Base-by-base conservation (phyloP, 2,797 vertebrate species). In the Aphelocoma californica region DNA sequence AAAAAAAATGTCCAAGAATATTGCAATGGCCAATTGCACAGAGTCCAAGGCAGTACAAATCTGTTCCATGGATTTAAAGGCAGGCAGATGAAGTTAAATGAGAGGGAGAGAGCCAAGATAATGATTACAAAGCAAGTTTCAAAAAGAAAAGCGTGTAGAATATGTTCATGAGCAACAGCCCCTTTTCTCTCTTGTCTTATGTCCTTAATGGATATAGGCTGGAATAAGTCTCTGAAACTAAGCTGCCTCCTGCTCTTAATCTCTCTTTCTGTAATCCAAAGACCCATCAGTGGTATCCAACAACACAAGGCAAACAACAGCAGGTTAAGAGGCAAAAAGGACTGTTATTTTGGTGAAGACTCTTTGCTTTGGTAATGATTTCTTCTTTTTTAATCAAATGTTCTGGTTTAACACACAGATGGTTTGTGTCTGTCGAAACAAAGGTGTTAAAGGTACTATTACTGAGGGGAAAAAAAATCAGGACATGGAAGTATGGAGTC, bases 31-130 rank as follows among this genome's bases (percentile, higher is more conserved):
- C 97, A 98, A 93, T 77, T 97, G 96, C 90, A 47, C 2, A 0
- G 92, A 95, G 86, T 97, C 97, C 97, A 98, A 97, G 96, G 88
- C 94, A 95, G 93, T 92, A 71, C 42, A 53, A 97, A 96, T 96
- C 96, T 96, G 96, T 97, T 98, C 97, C 97, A 96, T 94, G 96
- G 95, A 96, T 97, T 95, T 97, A 60, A 93, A 98, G 96, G 95
- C 97, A 97, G 96, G 97, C 96, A 97, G 97, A 97, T 96, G 97
- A 98, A 96, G 97, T 98, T 98, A 98, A 98, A 97, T 95, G 96
- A 97, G 95, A 96, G 78, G 92, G 72, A 91, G 28, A 42, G 85
- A 57, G 96, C 97, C 97, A 98, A 97, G 89, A 53, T 89, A 93
- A 96, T 97, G 97, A 97, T 94, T 97, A 83, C 88, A 77, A 95